Percentiles rank a stretch among this genome's conserved stretches.
phyloP scores from a whole-genome alignment of 2,113 vertebrate species.

The Ptilonorhynchus violaceus region DNA sequence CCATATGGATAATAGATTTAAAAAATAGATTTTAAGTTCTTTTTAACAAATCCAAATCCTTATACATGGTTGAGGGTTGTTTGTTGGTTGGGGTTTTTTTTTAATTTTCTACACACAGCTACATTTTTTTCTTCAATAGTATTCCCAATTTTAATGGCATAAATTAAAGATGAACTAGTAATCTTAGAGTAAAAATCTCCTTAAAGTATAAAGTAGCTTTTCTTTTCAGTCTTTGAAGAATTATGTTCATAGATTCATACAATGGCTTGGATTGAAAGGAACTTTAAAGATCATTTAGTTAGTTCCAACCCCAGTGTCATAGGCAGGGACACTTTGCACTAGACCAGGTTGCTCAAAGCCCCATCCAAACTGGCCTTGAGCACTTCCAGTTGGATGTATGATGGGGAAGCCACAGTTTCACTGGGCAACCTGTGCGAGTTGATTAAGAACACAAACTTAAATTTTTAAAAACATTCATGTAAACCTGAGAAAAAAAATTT shows the following conservation, averaged over 20 bases:
- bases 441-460: background rate
- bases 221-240: background rate
- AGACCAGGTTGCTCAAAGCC: background rate
- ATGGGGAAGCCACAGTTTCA: background rate
- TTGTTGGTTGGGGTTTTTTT: fast-evolving
- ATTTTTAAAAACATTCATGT: background rate
- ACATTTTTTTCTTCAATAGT: background rate
- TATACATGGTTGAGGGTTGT: background rate
- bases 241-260: background rate
- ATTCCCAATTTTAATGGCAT: background rate
- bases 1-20: background rate
- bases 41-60: background rate
- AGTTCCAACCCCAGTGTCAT: background rate
- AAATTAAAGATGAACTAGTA: background rate
- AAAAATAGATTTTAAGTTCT: background rate
- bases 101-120: background rate
- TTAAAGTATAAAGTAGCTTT: background rate
- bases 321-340: background rate
- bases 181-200: background rate
- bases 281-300: background rate
- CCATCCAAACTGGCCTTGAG: background rate
- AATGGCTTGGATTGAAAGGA: background rate
- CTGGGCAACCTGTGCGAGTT: background rate
- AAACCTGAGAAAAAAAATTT: background rate
- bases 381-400: background rate